A percentile compares a stretch with the other conserved stretches of the same genome.
phyloP scores from a whole-genome alignment of 2,888 invertebrate species.

The Mythimna pallens region DNA sequence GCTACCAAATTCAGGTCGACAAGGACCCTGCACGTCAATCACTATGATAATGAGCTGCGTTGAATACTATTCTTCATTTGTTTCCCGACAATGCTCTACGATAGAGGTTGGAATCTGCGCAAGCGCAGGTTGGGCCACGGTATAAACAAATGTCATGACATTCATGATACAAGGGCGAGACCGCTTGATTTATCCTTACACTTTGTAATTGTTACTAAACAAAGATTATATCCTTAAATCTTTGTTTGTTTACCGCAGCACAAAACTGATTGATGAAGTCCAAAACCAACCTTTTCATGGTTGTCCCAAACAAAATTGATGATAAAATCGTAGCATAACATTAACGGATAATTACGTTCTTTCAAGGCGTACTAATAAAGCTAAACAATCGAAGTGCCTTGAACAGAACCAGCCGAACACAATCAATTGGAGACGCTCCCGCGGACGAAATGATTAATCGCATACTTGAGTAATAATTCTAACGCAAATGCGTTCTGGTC shows the following conservation, averaged over 20 bases:
- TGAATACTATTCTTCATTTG: slow-evolving; percentile 70
- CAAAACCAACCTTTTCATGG: slow-evolving; percentile 29
- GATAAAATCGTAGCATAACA: slow-evolving; percentile 37
- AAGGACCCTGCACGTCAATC: neutral
- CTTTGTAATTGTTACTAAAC: slow-evolving; percentile 53
- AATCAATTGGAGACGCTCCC: slow-evolving; percentile 76
- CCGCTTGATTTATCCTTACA: slow-evolving; percentile 65
- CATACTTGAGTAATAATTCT: slow-evolving; percentile 68
- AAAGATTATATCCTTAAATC: slow-evolving; percentile 3
- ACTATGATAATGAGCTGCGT: neutral
- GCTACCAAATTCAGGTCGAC: slow-evolving; percentile 7
- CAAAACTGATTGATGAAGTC: slow-evolving; percentile 29
- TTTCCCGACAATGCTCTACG: slow-evolving; percentile 72
- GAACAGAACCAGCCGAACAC: slow-evolving; percentile 54
- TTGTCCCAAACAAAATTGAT: slow-evolving; percentile 38
- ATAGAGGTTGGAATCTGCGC: slow-evolving; percentile 73
- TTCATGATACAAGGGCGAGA: slow-evolving; percentile 79
- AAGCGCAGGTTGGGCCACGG: slow-evolving; percentile 66
- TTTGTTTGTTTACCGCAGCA: neutral
- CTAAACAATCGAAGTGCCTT: slow-evolving; percentile 43
- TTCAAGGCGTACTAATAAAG: slow-evolving; percentile 31
- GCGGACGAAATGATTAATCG: slow-evolving; percentile 64
- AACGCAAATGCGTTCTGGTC: slow-evolving; percentile 70
- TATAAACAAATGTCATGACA: slow-evolving; percentile 82
- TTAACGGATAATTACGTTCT: slow-evolving; percentile 44